These are phyloP conservation scores for Gnathonemus echidnorhynchus DNA, from an alignment of 2,113 vertebrate genomes.

Conservation along the genomic window DNA sequence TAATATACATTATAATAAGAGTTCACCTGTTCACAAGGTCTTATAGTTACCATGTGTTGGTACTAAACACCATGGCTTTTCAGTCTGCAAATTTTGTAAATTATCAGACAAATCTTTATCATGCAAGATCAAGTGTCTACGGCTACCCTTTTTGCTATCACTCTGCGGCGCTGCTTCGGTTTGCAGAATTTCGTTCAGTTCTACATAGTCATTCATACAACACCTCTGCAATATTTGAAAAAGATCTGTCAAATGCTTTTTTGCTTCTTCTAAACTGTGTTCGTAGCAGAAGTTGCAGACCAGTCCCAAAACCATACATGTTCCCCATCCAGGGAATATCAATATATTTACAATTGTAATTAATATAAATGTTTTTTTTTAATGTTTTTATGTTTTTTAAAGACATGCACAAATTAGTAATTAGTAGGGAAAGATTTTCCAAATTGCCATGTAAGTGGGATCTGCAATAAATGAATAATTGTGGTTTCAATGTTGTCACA, in stretches of 20 bases:
- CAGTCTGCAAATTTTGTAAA: too few species aligned
- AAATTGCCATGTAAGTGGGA: not conserved
- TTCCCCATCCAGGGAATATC: not conserved
- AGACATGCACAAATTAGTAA: not conserved
- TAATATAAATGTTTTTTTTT: not conserved
- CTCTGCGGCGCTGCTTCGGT: too few species aligned
- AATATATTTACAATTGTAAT: not conserved
- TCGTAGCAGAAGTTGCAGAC: not conserved
- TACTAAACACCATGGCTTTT: too few species aligned
- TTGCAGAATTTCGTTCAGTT: not conserved
- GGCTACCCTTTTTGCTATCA: too few species aligned
- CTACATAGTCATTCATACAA: too few species aligned
- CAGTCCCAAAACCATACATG: not conserved
- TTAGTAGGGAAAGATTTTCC: not conserved
- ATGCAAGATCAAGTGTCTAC: too few species aligned
- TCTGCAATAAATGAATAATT: not conserved
- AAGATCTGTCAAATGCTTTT: too few species aligned
- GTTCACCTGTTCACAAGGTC: too few species aligned
- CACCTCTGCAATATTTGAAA: too few species aligned
- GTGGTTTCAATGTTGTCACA: not conserved
- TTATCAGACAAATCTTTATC: too few species aligned
- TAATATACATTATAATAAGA: too few species aligned
- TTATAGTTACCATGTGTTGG: too few species aligned
- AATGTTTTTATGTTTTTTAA: not conserved
- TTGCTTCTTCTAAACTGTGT: not conserved